Evolutionary conservation across 2,888 invertebrate species (phyloP).

Genomic region (Oegoconia quadripuncta): DNA sequence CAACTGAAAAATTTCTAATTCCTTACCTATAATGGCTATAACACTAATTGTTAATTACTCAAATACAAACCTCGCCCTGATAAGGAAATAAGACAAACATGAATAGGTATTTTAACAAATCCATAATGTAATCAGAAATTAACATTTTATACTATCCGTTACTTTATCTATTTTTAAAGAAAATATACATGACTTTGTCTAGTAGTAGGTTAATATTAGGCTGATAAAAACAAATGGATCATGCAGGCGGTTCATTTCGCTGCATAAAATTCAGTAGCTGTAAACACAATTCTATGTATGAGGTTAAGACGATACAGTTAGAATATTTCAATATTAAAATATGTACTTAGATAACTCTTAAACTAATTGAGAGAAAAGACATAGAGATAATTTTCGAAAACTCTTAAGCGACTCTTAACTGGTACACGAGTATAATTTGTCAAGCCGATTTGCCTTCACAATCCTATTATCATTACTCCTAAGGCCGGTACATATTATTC

Average conservation of each 20-base stretch:
- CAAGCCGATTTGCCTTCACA: constrained; percentile 61
- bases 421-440: constrained; percentile 58
- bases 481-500: constrained; percentile 72
- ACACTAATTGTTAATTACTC: too few relatives aligned
- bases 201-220: constrained; percentile 54
- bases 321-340: constrained; percentile 49
- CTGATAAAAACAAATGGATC: constrained; percentile 57
- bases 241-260: constrained; percentile 64
- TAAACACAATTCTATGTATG: constrained; percentile 52
- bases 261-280: constrained; percentile 43
- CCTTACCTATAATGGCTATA: too few relatives aligned
- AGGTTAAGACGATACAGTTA: constrained; percentile 43
- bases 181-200: constrained; percentile 55
- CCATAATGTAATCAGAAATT: constrained; percentile 72
- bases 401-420: constrained; percentile 56
- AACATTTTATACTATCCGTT: constrained; percentile 62
- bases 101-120: constrained; percentile 67
- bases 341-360: constrained; percentile 50
- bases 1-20: too few relatives aligned
- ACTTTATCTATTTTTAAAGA: constrained; percentile 58
- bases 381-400: constrained; percentile 72
- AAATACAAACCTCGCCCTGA: neutral
- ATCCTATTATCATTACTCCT: constrained; percentile 62
- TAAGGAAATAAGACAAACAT: constrained; percentile 39
- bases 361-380: constrained; percentile 73